phyloP scores from a whole-genome alignment of 2,113 vertebrate species.

The Girardinichthys multiradiatus region DNA sequence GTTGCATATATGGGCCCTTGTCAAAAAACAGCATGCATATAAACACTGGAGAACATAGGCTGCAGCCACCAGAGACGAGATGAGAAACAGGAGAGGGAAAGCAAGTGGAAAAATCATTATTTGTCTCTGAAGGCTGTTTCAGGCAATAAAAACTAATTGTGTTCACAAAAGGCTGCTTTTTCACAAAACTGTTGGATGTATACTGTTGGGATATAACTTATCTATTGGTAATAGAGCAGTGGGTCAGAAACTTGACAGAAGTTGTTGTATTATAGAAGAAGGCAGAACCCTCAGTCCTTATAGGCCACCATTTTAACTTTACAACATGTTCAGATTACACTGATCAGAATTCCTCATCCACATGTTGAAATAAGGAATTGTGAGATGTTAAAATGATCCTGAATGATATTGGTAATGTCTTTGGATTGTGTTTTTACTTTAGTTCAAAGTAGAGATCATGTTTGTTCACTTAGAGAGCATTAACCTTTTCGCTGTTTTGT shows the following conservation, averaged over 20 bases:
- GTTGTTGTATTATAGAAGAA: too few relatives aligned
- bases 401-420: background rate
- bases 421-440: background rate
- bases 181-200: too few relatives aligned
- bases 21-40: conserved; percentile 32
- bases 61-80: conserved; percentile 29
- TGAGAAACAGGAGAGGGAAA: conserved; percentile 13
- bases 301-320: background rate
- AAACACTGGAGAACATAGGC: conserved; percentile 31
- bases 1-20: conserved; percentile 8
- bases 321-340: background rate
- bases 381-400: background rate
- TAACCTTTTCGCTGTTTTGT: background rate
- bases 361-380: background rate
- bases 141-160: conserved; percentile 28
- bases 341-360: background rate
- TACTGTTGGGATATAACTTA: too few relatives aligned
- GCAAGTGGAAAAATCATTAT: conserved; percentile 63
- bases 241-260: too few relatives aligned
- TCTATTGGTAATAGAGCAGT: too few relatives aligned
- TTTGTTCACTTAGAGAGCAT: background rate
- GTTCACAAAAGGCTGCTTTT: background rate
- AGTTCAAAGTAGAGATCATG: background rate
- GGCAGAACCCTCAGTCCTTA: background rate
- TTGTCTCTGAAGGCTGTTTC: conserved; percentile 39